Base-by-base conservation (phyloP, 2,888 invertebrate species). In the Drosophila tanythrix region DNA sequence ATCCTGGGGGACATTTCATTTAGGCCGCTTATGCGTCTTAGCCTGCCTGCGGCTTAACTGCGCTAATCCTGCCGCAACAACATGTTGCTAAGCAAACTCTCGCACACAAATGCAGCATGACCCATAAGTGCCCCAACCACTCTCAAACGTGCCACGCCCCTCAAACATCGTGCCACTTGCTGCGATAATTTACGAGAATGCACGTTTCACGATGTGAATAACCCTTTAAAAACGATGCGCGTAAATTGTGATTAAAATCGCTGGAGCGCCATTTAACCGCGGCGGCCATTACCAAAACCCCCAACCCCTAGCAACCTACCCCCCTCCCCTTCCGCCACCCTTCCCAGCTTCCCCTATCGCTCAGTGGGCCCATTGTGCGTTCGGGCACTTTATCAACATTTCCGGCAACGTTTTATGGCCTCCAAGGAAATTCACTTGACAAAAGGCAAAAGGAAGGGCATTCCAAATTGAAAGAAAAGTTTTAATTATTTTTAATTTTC, bases 401-500 rank as follows among this genome's bases (percentile, higher is more conserved):
- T 81, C 88, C 76, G 83, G 76, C 75, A 67, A 68, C 76, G 62
- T 82, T 80, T 86, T 78, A 81, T 79, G 74, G 82, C 83, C 83
- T 79, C 83, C 78, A 83, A 83, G 79, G 83, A 78, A 83, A 80
- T 83, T 74, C 61, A 74, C 70, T 81, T 71, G 72, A 79, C 81
- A 78, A 81, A 70, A 70, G 73, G 51, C 59, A 51, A 58, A 29
- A 51, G 59, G 55, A 36, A n/a, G n/a, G 55, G 36, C 68, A 56
- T 33, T 62, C 53, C 70, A 87, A 87, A 89, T 87, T 87, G 84
- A 85, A 89, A 82, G 84, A 88, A 82, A 86, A 91, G 86, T 90
- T 90, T 90, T 91, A 91, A 90, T 91, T 90, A 90, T 90, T 90
- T 91, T 90, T 90, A 90, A 90, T 90, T 90, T 91, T 91, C 90